phyloP scores from a whole-genome alignment of 64 coral and sea anemone species.

The Stylophora pistillata region DNA sequence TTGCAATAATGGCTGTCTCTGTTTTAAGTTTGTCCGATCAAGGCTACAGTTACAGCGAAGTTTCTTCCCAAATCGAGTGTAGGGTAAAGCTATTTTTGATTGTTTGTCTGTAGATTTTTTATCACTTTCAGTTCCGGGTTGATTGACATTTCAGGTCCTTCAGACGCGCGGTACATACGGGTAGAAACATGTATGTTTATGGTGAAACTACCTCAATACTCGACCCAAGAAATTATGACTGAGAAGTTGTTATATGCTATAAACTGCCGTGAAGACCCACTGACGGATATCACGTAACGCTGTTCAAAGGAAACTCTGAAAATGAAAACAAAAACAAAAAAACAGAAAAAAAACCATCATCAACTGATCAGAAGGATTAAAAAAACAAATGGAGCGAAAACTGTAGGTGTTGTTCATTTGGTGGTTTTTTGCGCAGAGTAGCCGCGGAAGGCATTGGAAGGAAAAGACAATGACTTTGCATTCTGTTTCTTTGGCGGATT shows the following conservation, averaged over 20 bases:
- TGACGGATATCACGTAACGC: conserved; percentile 66
- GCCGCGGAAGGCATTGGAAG: neutral
- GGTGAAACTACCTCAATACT: conserved; percentile 94
- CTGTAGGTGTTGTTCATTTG: neutral
- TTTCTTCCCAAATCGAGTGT: too few species aligned
- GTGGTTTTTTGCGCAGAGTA: neutral
- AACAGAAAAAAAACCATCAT: neutral
- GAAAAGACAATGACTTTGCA: neutral
- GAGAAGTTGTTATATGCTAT: conserved; percentile 91
- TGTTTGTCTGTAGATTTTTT: too few species aligned
- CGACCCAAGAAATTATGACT: conserved; percentile 88
- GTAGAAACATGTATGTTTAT: conserved; percentile 99
- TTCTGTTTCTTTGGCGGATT: neutral
- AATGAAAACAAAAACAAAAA: too few species aligned
- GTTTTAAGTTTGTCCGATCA: too few species aligned
- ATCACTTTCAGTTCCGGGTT: neutral
- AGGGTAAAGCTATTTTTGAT: neutral
- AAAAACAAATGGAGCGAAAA: neutral
- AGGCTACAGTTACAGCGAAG: too few species aligned
- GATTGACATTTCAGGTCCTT: conserved; percentile 61
- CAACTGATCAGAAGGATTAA: neutral
- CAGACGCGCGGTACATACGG: conserved; percentile 91
- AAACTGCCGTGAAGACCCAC: conserved; percentile 96
- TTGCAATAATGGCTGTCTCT: too few species aligned
- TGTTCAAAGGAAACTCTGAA: neutral